These are phyloP conservation scores for Drosophila borborema DNA, from an alignment of 2,888 invertebrate species.

Conservation along the genomic window DNA sequence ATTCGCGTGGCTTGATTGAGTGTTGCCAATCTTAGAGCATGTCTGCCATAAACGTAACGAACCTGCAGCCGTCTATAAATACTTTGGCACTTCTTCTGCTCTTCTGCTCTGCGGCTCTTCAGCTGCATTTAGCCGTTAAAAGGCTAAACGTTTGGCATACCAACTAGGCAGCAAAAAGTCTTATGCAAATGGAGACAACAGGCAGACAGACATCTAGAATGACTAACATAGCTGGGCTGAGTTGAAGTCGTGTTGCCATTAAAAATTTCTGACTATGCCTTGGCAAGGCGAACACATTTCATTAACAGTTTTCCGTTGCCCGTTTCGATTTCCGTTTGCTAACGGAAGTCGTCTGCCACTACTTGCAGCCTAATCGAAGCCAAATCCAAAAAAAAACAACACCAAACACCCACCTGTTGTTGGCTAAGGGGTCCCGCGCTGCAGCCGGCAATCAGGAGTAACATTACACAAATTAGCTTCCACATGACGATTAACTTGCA, in stretches of 20 bases:
- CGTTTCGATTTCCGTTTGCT: constrained; percentile 68
- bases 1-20: neutral
- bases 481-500: constrained; percentile 68
- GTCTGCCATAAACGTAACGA: constrained; percentile 24
- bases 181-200: constrained; percentile 54
- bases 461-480: constrained; percentile 75
- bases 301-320: constrained; percentile 67
- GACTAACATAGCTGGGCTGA: constrained; percentile 36
- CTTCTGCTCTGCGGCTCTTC: constrained; percentile 17
- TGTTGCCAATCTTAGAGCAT: constrained; percentile 23
- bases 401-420: constrained; percentile 78
- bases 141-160: constrained; percentile 69
- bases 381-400: constrained; percentile 6
- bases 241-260: constrained; percentile 40
- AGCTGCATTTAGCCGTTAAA: constrained; percentile 68
- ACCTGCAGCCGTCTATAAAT: constrained; percentile 60
- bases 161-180: constrained; percentile 49
- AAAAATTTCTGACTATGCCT: constrained; percentile 55
- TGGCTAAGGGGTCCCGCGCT: constrained; percentile 81
- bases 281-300: constrained; percentile 48
- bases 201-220: constrained; percentile 21
- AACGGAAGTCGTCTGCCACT: constrained; percentile 62
- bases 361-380: constrained; percentile 21
- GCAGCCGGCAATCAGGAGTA: constrained; percentile 77
- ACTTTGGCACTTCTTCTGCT: constrained; percentile 12